Percentiles rank a stretch among this genome's conserved stretches.
phyloP scores from a whole-genome alignment of 2,113 vertebrate genomes.

The Vanacampus margaritifer region DNA sequence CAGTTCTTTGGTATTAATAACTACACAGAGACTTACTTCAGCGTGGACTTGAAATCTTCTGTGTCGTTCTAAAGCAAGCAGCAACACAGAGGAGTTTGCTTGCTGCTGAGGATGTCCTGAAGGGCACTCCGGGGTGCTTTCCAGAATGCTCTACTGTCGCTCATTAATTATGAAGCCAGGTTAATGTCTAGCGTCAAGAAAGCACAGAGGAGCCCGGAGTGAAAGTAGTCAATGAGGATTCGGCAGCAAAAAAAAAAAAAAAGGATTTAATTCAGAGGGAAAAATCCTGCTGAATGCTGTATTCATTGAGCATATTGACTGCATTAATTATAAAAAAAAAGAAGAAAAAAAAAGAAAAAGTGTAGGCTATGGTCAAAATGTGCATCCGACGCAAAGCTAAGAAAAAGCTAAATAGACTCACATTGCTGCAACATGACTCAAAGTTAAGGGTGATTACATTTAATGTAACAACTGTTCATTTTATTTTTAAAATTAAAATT shows the following conservation, averaged over 20 bases:
- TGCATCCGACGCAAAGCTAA: too few relatives aligned
- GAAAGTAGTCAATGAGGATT: slow-evolving; percentile 36
- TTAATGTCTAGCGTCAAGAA: slow-evolving; percentile 52
- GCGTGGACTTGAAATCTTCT: slow-evolving; percentile 9
- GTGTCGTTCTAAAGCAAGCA: slow-evolving; percentile 17
- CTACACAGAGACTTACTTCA: background rate
- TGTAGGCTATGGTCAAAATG: too few relatives aligned
- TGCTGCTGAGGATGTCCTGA: slow-evolving; percentile 42
- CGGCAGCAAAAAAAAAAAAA: slow-evolving; percentile 15
- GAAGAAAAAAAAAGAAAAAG: too few relatives aligned
- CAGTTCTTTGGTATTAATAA: background rate
- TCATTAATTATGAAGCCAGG: slow-evolving; percentile 63
- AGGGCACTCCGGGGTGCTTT: slow-evolving; percentile 52
- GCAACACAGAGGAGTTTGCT: background rate
- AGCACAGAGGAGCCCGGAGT: slow-evolving; percentile 26
- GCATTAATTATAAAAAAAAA: background rate
- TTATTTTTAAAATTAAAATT: too few relatives aligned
- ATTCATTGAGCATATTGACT: background rate
- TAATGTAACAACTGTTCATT: too few relatives aligned
- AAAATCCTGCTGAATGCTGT: background rate
- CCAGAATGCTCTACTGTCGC: slow-evolving; percentile 38
- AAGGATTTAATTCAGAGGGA: slow-evolving; percentile 4
- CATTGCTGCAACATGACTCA: too few relatives aligned
- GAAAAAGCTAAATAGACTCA: too few relatives aligned
- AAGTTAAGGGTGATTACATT: too few relatives aligned